phyloP scores from a whole-genome alignment of 2,113 vertebrate genomes.

The Phodopus roborovskii region DNA sequence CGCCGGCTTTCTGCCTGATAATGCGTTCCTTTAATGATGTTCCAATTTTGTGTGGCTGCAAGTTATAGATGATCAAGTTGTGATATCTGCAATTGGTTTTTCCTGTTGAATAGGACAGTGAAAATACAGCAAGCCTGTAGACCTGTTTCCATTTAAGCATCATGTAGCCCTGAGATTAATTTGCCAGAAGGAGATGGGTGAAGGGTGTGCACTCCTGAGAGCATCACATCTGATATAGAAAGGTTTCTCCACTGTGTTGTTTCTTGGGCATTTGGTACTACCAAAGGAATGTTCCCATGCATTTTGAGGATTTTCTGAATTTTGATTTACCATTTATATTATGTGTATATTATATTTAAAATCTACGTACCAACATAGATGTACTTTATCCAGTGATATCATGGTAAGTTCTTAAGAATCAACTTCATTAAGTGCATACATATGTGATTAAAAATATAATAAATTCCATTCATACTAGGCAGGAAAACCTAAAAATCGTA shows the following conservation, averaged over 20 bases:
- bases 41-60: background rate
- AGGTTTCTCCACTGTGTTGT: rapidly evolving
- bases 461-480: background rate
- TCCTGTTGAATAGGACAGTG: background rate
- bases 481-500: background rate
- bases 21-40: background rate
- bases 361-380: background rate
- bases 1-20: background rate
- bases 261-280: background rate
- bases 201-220: background rate
- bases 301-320: background rate
- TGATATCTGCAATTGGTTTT: background rate
- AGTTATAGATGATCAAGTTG: background rate
- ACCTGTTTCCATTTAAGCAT: background rate
- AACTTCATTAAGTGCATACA: background rate
- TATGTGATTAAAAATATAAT: background rate
- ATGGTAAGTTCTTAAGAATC: background rate
- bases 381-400: background rate
- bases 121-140: background rate
- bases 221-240: background rate
- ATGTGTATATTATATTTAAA: background rate
- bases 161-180: background rate
- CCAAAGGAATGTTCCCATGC: background rate
- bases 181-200: background rate
- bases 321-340: background rate